Conservation (phyloP, 2,113 vertebrate genomes). For the Psittacula cyanocephala region DNA sequence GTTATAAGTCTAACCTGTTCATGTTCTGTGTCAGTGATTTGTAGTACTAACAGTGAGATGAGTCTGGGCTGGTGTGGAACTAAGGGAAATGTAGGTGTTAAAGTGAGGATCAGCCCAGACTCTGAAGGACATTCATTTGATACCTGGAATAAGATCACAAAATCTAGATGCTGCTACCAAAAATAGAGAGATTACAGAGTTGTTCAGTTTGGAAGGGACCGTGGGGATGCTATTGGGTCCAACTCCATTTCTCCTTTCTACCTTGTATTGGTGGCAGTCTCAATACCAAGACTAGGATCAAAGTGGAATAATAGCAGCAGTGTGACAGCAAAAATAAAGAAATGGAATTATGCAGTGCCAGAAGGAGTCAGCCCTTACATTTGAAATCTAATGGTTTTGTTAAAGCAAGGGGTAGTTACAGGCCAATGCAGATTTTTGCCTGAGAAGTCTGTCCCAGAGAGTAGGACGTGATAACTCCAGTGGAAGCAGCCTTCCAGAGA, state of each 20-base stretch:
- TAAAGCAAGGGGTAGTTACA: constrained; percentile 11
- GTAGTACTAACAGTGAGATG: neutral
- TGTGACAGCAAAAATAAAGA: constrained; percentile 21
- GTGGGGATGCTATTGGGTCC: neutral
- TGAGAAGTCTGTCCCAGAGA: neutral
- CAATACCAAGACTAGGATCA: neutral
- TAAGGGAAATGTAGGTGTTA: neutral
- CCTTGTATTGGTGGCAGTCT: neutral
- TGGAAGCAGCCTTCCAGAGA: constrained; percentile 2
- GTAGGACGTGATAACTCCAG: neutral
- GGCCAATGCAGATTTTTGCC: neutral
- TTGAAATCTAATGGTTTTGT: constrained; percentile 27
- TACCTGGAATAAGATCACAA: neutral
- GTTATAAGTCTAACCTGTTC: neutral
- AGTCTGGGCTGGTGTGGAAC: neutral
- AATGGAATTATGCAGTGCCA: neutral
- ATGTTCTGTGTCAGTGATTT: neutral
- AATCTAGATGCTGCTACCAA: neutral
- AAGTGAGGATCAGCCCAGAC: neutral
- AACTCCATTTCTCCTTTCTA: neutral
- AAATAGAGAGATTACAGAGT: too few species aligned
- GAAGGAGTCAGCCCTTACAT: neutral
- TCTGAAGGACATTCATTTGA: neutral
- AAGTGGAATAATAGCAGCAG: neutral
- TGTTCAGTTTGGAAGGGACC: neutral